Evolutionary conservation across 1,140 invertebrate genomes (phyloP), one percentile per base, ranked within the genome.

Genomic region (Hestina assimilis): DNA sequence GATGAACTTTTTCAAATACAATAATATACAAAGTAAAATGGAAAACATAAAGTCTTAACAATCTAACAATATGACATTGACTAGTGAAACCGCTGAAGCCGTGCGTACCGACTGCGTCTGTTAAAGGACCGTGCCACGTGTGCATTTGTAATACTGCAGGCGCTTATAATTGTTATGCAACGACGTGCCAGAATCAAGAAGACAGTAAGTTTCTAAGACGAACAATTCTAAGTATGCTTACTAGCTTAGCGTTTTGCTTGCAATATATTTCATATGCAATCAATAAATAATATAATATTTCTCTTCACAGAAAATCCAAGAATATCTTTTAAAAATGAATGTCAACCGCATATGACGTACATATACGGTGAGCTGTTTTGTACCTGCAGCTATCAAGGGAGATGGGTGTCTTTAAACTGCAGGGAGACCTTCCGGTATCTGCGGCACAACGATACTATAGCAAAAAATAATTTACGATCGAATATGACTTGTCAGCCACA

Each of bases 361-460:
- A 52, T 28, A 43, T 53, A 52, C 6, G 28, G 42, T 6, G 42
- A 56, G 0, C 43, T 65, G 0, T 57, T 67, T 4, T 83, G 76
- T 31, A 69, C 58, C 0, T 83, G 79, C 50, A 66, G 45, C 20
- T 33, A 45, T 2, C 35, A 58, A 1, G 75, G 76, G 3, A 46
- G 42, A 38, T 83, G 79, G 79, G 38, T 47, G 21, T 78, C 76
- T 4, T 29, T 43, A 0, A 70, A 66, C 19, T 83, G 79, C 40
- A 53, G 66, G 26, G 17, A 56, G 14, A 51, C 33, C 9, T 72
- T 75, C 29, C 40, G 11, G 26, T 53, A 17, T 1, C 5, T 77
- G 1, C 38, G 41, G 21, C 8, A 55, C 6, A 50, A 43, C 1
- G 46, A 14, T 19, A 19, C 4, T 5, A 5, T 19, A 29, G 20